phyloP scores from a whole-genome alignment of 2,113 vertebrate genomes.

The Pomatorhinus ruficollis region DNA sequence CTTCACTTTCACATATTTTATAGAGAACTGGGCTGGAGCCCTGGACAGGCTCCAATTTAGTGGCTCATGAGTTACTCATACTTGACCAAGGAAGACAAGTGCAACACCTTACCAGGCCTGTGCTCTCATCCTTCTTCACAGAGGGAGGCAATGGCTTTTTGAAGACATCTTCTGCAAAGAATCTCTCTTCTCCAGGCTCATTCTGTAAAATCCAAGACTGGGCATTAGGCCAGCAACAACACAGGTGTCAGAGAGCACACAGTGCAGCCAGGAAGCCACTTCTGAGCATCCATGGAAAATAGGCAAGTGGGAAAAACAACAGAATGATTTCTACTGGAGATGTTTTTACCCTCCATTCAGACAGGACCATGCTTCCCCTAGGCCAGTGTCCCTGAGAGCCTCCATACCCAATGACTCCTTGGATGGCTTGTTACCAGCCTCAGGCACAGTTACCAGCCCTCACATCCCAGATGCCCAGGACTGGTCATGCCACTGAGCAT shows the following conservation, averaged over 20 bases:
- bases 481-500: not conserved
- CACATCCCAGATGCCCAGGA: not conserved
- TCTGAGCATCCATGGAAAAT: not conserved
- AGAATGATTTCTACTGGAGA: not conserved
- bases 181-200: slow-evolving; percentile 65
- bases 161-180: slow-evolving; percentile 86
- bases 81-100: not conserved
- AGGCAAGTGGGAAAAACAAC: not conserved
- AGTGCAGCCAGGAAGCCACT: not conserved
- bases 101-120: slow-evolving; percentile 71
- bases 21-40: not conserved
- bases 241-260: not conserved
- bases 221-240: not conserved
- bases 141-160: slow-evolving; percentile 93
- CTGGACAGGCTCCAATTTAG: not conserved
- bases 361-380: not conserved
- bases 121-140: slow-evolving; percentile 84
- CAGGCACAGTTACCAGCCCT: not conserved
- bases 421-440: not conserved
- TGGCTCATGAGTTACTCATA: not conserved
- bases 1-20: not conserved
- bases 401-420: not conserved
- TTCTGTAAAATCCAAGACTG: slow-evolving; percentile 66
- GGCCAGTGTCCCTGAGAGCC: not conserved
- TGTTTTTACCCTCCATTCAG: not conserved